These are phyloP conservation scores for Cyrtonyx montezumae DNA, from an alignment of 2,113 vertebrate genomes.

Conservation along the genomic window DNA sequence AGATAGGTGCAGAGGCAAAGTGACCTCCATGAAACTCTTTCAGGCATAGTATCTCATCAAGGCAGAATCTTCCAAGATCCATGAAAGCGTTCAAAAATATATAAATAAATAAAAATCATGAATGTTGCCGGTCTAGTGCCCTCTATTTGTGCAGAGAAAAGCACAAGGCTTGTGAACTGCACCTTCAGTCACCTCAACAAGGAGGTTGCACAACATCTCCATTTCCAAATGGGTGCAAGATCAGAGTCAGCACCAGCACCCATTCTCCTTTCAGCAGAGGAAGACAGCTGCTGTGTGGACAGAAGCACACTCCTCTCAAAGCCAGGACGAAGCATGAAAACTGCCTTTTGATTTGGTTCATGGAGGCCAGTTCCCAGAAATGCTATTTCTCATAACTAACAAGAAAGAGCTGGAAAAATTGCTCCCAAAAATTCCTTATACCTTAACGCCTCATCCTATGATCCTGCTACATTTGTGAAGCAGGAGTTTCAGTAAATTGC, in stretches of 20 bases:
- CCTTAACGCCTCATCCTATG: not conserved
- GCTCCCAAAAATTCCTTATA: not conserved
- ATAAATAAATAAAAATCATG: not conserved
- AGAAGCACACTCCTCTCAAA: not conserved
- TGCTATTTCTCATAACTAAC: not conserved
- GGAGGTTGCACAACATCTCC: not conserved
- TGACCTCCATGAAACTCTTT: not conserved
- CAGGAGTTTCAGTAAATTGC: not conserved
- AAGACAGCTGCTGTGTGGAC: not conserved
- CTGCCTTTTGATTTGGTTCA: not conserved
- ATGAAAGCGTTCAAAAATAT: not conserved
- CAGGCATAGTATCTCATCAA: not conserved
- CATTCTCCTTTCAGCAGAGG: not conserved
- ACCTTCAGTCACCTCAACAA: not conserved
- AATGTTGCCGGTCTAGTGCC: not conserved
- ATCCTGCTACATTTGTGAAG: not conserved
- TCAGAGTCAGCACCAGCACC: not conserved
- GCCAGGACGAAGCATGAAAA: not conserved
- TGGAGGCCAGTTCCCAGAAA: not conserved
- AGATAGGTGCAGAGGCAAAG: not conserved
- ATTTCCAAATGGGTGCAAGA: not conserved
- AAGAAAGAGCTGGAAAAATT: not conserved
- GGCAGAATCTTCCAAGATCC: not conserved
- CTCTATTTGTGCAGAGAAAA: not conserved
- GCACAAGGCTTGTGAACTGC: not conserved